These are phyloP conservation scores for Leucoptera coffeella DNA, from an alignment of 2,888 invertebrate species.

Conservation along the genomic window DNA sequence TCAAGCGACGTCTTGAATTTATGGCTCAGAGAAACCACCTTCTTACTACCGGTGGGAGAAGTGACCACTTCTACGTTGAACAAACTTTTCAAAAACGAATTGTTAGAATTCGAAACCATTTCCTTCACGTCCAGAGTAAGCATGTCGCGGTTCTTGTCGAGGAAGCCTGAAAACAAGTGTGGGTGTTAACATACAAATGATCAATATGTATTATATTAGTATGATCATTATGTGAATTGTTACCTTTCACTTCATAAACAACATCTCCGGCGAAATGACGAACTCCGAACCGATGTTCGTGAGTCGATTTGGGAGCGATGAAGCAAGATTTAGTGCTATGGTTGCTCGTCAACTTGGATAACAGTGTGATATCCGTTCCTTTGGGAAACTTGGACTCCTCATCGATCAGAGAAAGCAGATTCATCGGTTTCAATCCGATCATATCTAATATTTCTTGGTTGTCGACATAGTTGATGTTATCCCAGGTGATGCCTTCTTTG, in stretches of 20 bases:
- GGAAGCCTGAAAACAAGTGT: constrained; percentile 78
- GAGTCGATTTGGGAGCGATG: constrained; percentile 80
- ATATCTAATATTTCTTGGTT: constrained; percentile 88
- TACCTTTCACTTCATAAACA: constrained; percentile 77
- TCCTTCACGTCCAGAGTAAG: constrained; percentile 81
- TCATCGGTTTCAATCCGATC: constrained; percentile 80
- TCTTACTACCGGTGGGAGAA: constrained; percentile 50
- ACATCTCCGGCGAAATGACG: constrained; percentile 92
- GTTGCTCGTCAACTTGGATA: constrained; percentile 78
- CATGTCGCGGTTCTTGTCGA: constrained; percentile 93
- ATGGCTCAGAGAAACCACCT: constrained; percentile 70
- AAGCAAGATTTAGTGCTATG: constrained; percentile 74
- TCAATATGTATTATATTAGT: too few species aligned
- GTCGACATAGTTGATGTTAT: constrained; percentile 84
- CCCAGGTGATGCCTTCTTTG: constrained; percentile 86
- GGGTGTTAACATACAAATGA: too few species aligned
- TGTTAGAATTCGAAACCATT: constrained; percentile 69
- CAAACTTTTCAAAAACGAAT: constrained; percentile 68
- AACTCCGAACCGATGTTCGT: constrained; percentile 78
- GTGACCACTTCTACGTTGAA: constrained; percentile 59
- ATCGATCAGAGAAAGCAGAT: constrained; percentile 86
- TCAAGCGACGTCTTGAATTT: constrained; percentile 89
- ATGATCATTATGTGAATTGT: background rate
- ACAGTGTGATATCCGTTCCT: constrained; percentile 81
- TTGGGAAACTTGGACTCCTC: constrained; percentile 86